Percentiles rank a stretch among this genome's conserved stretches.
Conservation (phyloP, 2,113 vertebrate species). For the Cyanoramphus novaezelandiae region DNA sequence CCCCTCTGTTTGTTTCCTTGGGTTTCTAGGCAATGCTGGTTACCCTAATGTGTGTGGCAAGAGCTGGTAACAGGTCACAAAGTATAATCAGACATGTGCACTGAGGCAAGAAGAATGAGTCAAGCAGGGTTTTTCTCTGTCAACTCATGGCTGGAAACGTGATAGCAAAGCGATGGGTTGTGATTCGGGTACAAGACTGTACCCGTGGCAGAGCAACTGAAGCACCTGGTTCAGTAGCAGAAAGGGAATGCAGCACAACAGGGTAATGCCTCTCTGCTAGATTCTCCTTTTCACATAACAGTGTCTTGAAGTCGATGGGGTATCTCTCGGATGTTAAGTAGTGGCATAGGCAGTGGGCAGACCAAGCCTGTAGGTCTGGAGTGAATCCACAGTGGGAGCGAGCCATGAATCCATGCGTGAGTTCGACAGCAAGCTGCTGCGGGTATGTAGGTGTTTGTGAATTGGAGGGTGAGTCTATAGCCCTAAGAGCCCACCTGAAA, state of each 20-base stretch:
- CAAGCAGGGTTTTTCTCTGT: constrained; percentile 37
- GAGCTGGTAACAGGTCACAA: constrained; percentile 42
- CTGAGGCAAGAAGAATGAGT: constrained; percentile 6
- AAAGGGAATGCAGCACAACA: not conserved
- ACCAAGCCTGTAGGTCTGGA: not conserved
- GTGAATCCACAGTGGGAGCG: not conserved
- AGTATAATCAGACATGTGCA: constrained; percentile 8
- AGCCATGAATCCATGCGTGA: not conserved
- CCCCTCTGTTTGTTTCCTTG: constrained; percentile 69
- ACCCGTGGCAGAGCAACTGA: not conserved
- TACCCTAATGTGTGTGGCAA: constrained; percentile 36
- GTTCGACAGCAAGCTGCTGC: not conserved
- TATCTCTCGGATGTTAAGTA: not conserved
- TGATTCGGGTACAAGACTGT: not conserved
- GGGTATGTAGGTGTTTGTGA: not conserved
- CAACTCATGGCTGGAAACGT: not conserved
- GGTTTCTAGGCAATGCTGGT: constrained; percentile 69
- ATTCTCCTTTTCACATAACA: not conserved
- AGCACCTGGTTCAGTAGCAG: not conserved
- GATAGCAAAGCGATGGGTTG: not conserved
- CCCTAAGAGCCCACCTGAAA: not conserved
- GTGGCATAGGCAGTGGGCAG: not conserved
- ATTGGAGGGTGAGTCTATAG: not conserved
- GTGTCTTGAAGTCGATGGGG: not conserved
- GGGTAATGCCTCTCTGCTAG: not conserved